Base-by-base conservation (phyloP, 2,113 vertebrate species). In the Typhlomys cinereus region DNA sequence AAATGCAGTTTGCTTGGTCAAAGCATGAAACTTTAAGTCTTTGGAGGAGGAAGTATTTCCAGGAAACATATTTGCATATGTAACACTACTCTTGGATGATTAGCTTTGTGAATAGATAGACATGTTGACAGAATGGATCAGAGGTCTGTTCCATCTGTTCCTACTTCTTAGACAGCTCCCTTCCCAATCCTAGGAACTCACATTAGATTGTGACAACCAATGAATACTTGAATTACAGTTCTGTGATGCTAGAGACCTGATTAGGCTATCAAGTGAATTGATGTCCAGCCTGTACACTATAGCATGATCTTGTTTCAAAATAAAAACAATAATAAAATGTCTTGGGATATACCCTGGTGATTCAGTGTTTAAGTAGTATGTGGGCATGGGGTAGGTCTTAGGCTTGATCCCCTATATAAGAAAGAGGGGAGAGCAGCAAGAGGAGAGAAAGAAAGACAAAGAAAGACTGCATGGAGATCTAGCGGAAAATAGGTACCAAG, bases 91-190 rank as follows among this genome's bases (percentile, higher is more conserved):
- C 25, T 46, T 34, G 2, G 20, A 4, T n/a, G 50, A 61, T 34
- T 57, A 29, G 46, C 11, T 89, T 46, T 73, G 6, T 23, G 29
- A n/a, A 5, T 3, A 9, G 3, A 13, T 6, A 4, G 2, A 10
- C 27, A 4, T 10, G 2, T 11, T 78, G 25, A 29, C n/a, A n/a
- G n/a, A n/a, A n/a, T 41, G 12, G n/a, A 4, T 20, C 23, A 50
- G 31, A 34, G 7, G 0, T 34, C 1, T 29, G 2, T 31, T 85
- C 5, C 52, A 1, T 13, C 4, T 18, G 36, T 62, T 18, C 4
- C 18, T 2, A 59, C 54, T 29, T 46, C 21, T 39, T 14, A 29
- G 11, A 23, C 4, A 50, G 13, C 44, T 12, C n/a, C 2, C 44
- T 44, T 7, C 41, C 11, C 20, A 3, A 52, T n/a, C 20, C 31